Base-by-base conservation (phyloP, 23 tunicate species). In the Halocynthia aurantium region DNA sequence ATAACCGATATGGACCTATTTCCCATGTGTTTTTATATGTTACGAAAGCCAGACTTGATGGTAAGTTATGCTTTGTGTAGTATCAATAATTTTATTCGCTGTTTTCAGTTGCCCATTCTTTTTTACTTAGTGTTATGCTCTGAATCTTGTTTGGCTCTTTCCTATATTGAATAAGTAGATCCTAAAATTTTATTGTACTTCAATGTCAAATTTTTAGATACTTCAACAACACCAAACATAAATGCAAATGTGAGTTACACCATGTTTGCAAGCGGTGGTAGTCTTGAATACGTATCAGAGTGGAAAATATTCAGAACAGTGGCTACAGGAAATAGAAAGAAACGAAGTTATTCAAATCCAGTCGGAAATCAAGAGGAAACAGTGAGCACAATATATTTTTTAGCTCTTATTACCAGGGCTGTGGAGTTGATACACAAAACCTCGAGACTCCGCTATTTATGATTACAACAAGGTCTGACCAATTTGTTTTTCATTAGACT, bases 271-370 rank as follows among this genome's bases (percentile, higher is more conserved):
- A 64, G 6, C 40, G 74, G 71, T 7, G 78, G 70, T 21, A 71
- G n/a, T 19, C 57, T n/a, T 83, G 95, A 77, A 84, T 88, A 22
- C 81, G 82, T 66, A 7, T 82, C 22, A 60, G 88, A 63, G 61
- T 77, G 50, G 80, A 73, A 62, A 67, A 18, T 17, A 19, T 53
- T 67, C 53, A 72, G 6, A 6, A 10, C 78, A 11, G 73, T 12
- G 10, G 52, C 58, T 11, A 55, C 68, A 50, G 18, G 60, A 7
- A 81, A 51, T 17, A 53, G 81, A 54, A 81, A 51, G 5, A 66
- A 65, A 11, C 69, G 82, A 68, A 84, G 88, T 67, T 76, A 69
- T 61, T 55, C 77, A 5, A 70, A 84, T 55, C 81, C 84, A 11
- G 55, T 40, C 40, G 81, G 81, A 21, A 86, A 86, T 62, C 49